A percentile compares a stretch with the other conserved stretches of the same genome.
Conservation (phyloP, 2,797 vertebrate genomes). For the Malacoraja senta region DNA sequence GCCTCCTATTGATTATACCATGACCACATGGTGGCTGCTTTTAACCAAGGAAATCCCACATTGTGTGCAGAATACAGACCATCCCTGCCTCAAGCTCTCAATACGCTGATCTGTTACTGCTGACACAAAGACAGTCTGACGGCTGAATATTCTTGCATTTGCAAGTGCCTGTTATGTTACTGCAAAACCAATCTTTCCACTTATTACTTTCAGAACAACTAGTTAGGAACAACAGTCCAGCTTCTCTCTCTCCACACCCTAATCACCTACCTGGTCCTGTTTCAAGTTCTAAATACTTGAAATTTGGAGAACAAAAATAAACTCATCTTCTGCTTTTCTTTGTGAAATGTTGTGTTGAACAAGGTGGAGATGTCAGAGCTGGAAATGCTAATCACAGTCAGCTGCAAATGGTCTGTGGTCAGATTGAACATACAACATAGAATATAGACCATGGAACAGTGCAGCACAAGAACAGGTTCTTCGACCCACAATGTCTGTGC, state of each 20-base stretch:
- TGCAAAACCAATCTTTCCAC: not conserved
- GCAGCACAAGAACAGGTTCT: no score
- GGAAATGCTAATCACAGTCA: not conserved
- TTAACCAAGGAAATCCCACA: not conserved
- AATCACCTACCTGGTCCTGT: not conserved
- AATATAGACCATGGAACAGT: no score
- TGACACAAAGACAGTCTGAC: not conserved
- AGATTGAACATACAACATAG: no score
- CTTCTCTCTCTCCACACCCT: not conserved
- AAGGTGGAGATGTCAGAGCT: not conserved
- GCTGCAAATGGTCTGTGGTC: not conserved
- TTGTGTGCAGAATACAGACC: not conserved
- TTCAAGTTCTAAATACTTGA: not conserved
- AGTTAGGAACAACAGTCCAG: not conserved
- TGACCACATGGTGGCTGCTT: not conserved
- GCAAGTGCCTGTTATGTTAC: not conserved
- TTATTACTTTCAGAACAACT: not conserved
- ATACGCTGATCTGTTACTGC: not conserved
- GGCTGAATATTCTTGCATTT: not conserved
- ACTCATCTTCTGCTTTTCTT: not conserved
- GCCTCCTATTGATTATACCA: not conserved
- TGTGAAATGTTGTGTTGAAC: not conserved
- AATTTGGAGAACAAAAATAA: not conserved
- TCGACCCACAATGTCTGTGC: no score
- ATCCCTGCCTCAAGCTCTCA: not conserved